Evolutionary conservation across 2,888 invertebrate genomes (phyloP), one percentile per base, ranked within the genome.

Genomic region (Corythucha ciliata): DNA sequence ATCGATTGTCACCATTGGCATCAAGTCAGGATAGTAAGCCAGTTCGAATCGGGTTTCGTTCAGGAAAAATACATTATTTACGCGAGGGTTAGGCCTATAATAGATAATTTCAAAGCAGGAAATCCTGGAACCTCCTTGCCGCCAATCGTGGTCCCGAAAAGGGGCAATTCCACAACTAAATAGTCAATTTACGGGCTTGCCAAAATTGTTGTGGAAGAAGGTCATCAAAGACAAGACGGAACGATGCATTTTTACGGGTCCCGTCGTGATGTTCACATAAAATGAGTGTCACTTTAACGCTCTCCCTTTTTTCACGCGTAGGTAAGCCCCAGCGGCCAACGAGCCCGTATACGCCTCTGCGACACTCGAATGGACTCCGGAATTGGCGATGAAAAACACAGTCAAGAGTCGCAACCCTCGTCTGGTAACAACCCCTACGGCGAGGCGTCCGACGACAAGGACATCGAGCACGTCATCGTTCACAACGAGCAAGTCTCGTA

Each of bases 311-410:
- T 24, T 20, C 22, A 10, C 12, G 14, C 20, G 26, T 33, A 57
- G 57, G 57, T 57, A 10, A 57, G 57, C 48, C 55, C 55, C 3
- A 55, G 53, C 16, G 60, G 60, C n/a, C 60, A 60, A 36, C 49
- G 60, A 24, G 58, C 59, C 8, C 45, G 60, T n/a, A 60, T 60
- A 24, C 44, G 60, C 16, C 54, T 60, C 12, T 60, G 60, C 29
- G 60, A 60, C 33, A 60, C 60, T 10, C 26, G 58, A 37, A 54
- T 60, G 50, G 60, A 60, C 46, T 60, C 60, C 2, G 60, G 60
- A 2, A 60, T 60, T 18, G 60, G 60, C 8, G 60, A 60, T 25
- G 60, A 60, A n/a, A 60, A 60, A 33, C 60, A 60, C 47, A 58
- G 58, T 29, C 60, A 60, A 33, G 60, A 60, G 36, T 60, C 60